A percentile compares a stretch with the other conserved stretches of the same genome.
Evolutionary conservation across 2,888 invertebrate species (phyloP).

Genomic region (Toxonevra muliebris): DNA sequence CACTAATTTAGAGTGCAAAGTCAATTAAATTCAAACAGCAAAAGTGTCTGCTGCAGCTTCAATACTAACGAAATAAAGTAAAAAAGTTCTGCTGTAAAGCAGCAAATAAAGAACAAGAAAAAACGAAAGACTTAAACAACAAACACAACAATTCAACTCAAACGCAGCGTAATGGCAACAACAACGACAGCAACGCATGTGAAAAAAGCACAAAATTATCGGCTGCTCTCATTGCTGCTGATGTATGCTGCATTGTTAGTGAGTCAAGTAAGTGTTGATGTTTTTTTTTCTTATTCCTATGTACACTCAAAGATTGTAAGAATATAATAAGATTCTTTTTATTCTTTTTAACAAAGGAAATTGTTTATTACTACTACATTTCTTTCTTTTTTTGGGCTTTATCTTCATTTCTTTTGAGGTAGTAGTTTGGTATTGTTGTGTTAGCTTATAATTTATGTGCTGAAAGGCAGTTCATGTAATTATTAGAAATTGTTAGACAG

Average conservation of each 20-base stretch:
- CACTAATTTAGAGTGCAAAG: constrained; percentile 23
- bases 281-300: too few relatives aligned
- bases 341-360: not conserved
- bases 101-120: constrained; percentile 4
- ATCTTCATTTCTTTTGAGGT: not conserved
- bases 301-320: too few relatives aligned
- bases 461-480: too few relatives aligned
- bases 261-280: constrained; percentile 26
- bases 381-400: not conserved
- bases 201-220: constrained; percentile 14
- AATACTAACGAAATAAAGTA: constrained; percentile 4
- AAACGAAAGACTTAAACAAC: constrained; percentile 52
- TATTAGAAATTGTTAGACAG: too few relatives aligned
- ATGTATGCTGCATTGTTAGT: constrained; percentile 45
- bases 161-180: constrained; percentile 21
- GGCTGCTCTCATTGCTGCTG: constrained; percentile 46
- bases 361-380: constrained; percentile 14
- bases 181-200: constrained; percentile 13
- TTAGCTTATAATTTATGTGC: too few relatives aligned
- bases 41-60: constrained; percentile 4
- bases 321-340: not conserved
- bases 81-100: not conserved
- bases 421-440: too few relatives aligned
- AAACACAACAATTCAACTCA: constrained; percentile 46
- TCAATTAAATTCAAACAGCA: constrained; percentile 26